phyloP scores from a whole-genome alignment of 2,797 vertebrate species.

The Lacerta bilineata region DNA sequence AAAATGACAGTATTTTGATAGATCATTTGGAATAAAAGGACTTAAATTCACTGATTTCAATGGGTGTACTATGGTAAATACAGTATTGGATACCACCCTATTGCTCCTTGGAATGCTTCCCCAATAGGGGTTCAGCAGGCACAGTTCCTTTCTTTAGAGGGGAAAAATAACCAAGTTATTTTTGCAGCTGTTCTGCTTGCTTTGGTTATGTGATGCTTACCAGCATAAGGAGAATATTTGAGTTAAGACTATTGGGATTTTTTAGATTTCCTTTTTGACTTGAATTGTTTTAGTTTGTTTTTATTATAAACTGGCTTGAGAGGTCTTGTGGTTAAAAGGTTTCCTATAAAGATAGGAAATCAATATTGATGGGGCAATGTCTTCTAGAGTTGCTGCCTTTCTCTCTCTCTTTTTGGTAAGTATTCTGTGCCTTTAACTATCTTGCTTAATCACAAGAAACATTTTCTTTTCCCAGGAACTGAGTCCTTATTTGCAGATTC shows the following conservation, averaged over 20 bases:
- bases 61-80: too few relatives aligned
- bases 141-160: too few relatives aligned
- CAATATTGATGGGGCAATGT: not conserved
- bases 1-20: too few relatives aligned
- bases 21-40: too few relatives aligned
- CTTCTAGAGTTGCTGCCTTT: not conserved
- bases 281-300: not conserved
- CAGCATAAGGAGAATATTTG: not conserved
- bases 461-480: not conserved
- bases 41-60: too few relatives aligned
- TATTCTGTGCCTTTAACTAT: not conserved
- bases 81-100: too few relatives aligned
- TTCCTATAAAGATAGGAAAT: not conserved
- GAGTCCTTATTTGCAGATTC: not conserved
- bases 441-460: not conserved
- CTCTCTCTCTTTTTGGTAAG: not conserved
- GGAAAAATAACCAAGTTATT: not conserved
- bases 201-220: not conserved
- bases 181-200: not conserved
- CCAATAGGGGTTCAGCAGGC: not conserved
- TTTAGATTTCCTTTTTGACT: not conserved
- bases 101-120: not conserved
- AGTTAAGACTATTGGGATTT: not conserved
- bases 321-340: not conserved
- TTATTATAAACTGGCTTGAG: conserved; percentile 3